Percentiles rank a stretch among this genome's conserved stretches.
phyloP scores from a whole-genome alignment of 2,888 invertebrate genomes.

The Lithophane socia region DNA sequence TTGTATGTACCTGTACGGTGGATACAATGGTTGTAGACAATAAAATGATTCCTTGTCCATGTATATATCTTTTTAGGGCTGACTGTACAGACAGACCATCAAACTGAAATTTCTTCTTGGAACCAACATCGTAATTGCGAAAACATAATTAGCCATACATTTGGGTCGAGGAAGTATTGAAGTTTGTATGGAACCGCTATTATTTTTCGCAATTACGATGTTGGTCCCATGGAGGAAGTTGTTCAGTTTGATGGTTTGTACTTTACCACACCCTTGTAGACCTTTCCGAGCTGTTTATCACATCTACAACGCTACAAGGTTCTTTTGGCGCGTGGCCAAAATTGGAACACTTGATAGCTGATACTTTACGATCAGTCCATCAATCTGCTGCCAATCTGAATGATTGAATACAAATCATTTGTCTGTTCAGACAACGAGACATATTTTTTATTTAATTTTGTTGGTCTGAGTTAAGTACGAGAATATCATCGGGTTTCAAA shows the following conservation, averaged over 20 bases:
- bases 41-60: too few species aligned
- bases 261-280: not conserved
- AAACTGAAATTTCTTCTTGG: too few species aligned
- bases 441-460: not conserved
- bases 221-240: not conserved
- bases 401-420: not conserved
- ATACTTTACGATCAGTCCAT: not conserved
- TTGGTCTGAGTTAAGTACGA: not conserved
- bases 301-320: not conserved
- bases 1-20: too few species aligned
- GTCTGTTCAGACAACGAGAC: not conserved
- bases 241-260: not conserved
- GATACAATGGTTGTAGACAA: too few species aligned
- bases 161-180: too few species aligned
- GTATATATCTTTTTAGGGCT: too few species aligned
- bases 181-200: too few species aligned
- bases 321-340: not conserved
- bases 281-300: not conserved
- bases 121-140: too few species aligned
- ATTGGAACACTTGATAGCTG: not conserved
- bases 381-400: too few species aligned
- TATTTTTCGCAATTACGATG: not conserved
- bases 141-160: not conserved
- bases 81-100: too few species aligned
- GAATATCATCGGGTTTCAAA: constrained; percentile 11